Conservation (phyloP, 2,888 invertebrate species). For the Melipona beecheii region DNA sequence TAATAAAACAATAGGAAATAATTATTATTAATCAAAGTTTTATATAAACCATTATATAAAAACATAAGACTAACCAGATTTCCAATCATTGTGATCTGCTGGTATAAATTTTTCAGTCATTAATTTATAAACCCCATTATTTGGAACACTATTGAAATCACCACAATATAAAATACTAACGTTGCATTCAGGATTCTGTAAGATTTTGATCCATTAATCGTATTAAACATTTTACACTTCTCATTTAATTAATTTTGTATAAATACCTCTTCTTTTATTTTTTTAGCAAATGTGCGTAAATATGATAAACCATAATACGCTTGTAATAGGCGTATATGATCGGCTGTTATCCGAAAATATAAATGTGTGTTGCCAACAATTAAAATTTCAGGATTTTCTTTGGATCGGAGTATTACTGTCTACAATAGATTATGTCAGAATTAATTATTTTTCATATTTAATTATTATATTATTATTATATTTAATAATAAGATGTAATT, state of each 20-base stretch:
- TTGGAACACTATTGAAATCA: conserved; percentile 96
- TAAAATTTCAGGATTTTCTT: conserved; percentile 86
- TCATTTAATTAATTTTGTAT: background rate
- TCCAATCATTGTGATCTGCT: conserved; percentile 90
- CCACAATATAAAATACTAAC: conserved; percentile 93
- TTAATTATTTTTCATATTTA: background rate
- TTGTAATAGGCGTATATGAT: conserved; percentile 95
- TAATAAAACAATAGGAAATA: conserved; percentile 67
- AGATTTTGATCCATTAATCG: conserved; percentile 12
- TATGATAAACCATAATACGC: conserved; percentile 90
- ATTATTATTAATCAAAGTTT: conserved; percentile 31
- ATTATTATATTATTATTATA: background rate
- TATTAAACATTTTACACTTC: background rate
- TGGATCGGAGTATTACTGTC: conserved; percentile 86
- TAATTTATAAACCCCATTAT: conserved; percentile 92
- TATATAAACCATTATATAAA: conserved; percentile 9
- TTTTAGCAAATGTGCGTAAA: conserved; percentile 86
- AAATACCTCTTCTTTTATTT: conserved; percentile 81
- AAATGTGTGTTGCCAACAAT: conserved; percentile 95
- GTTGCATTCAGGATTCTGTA: conserved; percentile 83
- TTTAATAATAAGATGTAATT: background rate
- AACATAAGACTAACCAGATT: conserved; percentile 87
- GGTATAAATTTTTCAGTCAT: conserved; percentile 89
- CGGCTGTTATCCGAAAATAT: conserved; percentile 96
- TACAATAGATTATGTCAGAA: conserved; percentile 68